These are phyloP conservation scores for Toxostoma redivivum DNA, from an alignment of 2,113 vertebrate species.

Conservation along the genomic window DNA sequence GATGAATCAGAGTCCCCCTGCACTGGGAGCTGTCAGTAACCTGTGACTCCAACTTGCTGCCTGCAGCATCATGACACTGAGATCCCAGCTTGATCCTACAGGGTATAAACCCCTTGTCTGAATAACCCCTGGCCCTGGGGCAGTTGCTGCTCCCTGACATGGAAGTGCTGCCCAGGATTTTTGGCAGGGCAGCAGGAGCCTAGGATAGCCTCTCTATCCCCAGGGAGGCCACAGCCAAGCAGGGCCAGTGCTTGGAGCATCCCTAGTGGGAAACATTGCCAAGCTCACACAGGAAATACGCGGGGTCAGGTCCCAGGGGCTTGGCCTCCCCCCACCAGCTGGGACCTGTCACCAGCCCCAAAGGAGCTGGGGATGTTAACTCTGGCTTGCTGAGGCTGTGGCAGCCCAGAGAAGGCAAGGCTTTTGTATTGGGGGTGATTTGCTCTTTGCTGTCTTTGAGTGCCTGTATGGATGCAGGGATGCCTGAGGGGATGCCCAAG, in stretches of 20 bases:
- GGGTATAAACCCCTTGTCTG: background rate
- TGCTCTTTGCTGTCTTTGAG: background rate
- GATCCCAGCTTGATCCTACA: background rate
- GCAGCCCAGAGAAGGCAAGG: background rate
- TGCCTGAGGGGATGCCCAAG: background rate
- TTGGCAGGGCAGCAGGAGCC: background rate
- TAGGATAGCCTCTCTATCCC: background rate
- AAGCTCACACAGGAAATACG: background rate
- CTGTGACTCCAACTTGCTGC: background rate
- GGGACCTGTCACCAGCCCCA: background rate
- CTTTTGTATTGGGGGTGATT: background rate
- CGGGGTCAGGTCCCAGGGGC: background rate
- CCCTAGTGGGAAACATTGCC: background rate
- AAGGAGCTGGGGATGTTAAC: background rate
- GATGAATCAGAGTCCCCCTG: background rate
- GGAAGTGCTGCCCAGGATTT: background rate
- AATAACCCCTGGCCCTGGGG: background rate
- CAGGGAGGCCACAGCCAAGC: background rate
- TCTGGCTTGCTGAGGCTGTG: background rate
- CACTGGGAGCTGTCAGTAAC: background rate
- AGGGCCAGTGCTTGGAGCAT: background rate
- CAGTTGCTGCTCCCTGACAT: rapidly evolving
- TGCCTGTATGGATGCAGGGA: too few relatives aligned
- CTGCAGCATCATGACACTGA: background rate
- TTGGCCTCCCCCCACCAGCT: background rate